These are phyloP conservation scores for Apistogramma diplotaenia DNA, from an alignment of 2,113 vertebrate genomes.

Conservation along the genomic window DNA sequence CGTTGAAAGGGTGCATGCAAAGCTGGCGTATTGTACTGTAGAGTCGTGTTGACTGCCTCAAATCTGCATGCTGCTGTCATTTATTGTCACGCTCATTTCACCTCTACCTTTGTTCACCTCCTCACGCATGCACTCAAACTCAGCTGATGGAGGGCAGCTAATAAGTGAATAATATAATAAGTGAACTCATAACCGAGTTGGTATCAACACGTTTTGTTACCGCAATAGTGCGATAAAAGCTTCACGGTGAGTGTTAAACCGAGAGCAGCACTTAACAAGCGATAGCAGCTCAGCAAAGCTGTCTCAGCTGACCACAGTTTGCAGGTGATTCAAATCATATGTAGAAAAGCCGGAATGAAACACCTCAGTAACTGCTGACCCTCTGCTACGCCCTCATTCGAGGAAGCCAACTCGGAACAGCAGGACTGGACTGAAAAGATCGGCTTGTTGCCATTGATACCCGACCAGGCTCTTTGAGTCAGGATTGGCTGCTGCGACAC, in stretches of 20 bases:
- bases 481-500: too few species aligned
- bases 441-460: too few species aligned
- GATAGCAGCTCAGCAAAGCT: neutral
- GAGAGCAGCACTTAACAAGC: too few species aligned
- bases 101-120: neutral
- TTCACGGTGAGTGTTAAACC: too few species aligned
- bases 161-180: neutral
- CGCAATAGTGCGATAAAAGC: neutral
- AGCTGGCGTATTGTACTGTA: neutral
- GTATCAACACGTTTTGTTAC: neutral
- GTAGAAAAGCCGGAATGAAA: neutral
- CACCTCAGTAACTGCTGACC: neutral
- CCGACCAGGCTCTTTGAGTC: too few species aligned
- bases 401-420: neutral
- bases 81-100: neutral
- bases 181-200: neutral
- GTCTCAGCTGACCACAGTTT: neutral
- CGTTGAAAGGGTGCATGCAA: neutral
- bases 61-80: neutral
- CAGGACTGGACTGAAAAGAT: too few species aligned
- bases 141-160: neutral
- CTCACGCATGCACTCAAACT: neutral
- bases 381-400: neutral
- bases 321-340: too few species aligned
- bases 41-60: neutral